A percentile compares a stretch with the other conserved stretches of the same genome.
phyloP scores from a whole-genome alignment of 2,113 vertebrate species.

The Amphilophus citrinellus region DNA sequence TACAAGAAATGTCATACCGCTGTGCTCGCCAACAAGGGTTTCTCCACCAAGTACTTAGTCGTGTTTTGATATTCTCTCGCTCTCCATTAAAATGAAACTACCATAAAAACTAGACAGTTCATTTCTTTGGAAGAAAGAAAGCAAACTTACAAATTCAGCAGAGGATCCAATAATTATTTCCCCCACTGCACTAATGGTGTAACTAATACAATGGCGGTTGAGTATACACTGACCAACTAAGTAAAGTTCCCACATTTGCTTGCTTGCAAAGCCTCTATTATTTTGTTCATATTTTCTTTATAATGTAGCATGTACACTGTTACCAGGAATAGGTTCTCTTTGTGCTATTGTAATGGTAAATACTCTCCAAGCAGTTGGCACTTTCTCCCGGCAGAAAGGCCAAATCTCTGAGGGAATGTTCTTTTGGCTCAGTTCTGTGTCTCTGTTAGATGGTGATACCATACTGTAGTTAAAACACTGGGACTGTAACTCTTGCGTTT shows the following conservation, averaged over 20 bases:
- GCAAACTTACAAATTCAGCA: too few species aligned
- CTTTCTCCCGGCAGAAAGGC: constrained; percentile 34
- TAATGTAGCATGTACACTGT: neutral
- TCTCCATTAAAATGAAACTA: too few species aligned
- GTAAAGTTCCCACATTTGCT: neutral
- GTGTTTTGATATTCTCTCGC: too few species aligned
- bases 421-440: constrained; percentile 29
- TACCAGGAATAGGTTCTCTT: constrained; percentile 9
- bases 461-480: neutral
- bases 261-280: neutral
- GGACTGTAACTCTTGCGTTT: neutral
- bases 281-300: neutral
- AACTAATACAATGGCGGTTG: neutral
- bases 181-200: too few species aligned
- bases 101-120: too few species aligned
- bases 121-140: too few species aligned
- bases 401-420: constrained; percentile 32
- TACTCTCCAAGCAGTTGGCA: constrained; percentile 24
- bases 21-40: too few species aligned
- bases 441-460: constrained; percentile 39
- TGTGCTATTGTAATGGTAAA: constrained; percentile 22
- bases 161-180: too few species aligned
- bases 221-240: neutral
- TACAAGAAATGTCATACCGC: too few species aligned
- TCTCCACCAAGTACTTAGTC: too few species aligned